Conservation (phyloP, 1,140 invertebrate genomes). For the Eupristina koningsbergeri region DNA sequence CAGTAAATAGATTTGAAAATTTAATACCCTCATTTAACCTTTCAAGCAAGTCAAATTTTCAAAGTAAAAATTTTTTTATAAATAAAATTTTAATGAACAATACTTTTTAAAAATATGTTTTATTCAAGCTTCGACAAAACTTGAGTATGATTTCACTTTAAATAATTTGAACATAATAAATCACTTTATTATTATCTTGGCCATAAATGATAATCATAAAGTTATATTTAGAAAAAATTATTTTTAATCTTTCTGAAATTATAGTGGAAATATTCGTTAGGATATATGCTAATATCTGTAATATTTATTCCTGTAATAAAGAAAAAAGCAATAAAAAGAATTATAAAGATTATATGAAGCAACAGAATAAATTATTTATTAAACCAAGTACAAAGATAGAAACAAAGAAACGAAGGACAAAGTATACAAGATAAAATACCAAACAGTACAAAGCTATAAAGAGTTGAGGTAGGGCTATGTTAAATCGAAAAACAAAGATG, state of each 20-base stretch:
- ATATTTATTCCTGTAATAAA: neutral
- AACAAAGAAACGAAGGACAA: constrained; percentile 29
- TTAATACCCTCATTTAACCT: no score
- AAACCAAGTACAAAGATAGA: constrained; percentile 3
- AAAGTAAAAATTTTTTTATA: no score
- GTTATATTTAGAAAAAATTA: neutral
- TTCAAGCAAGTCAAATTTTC: no score
- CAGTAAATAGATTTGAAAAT: no score
- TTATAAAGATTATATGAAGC: neutral
- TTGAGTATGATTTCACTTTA: neutral
- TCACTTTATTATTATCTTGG: neutral
- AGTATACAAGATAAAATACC: constrained; percentile 30
- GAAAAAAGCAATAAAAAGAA: neutral
- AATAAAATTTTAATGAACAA: no score
- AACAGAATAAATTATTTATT: constrained; percentile 35
- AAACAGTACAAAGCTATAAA: constrained; percentile 29
- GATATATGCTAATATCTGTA: neutral
- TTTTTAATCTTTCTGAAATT: neutral
- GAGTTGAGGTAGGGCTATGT: constrained; percentile 20
- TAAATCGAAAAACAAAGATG: constrained; percentile 41
- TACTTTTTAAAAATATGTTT: no score
- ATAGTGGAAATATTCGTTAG: neutral
- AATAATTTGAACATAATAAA: neutral
- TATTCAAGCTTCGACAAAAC: neutral
- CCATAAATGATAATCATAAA: neutral